phyloP scores from a whole-genome alignment of 2,797 vertebrate genomes.

The Chloroceryle amazona region DNA sequence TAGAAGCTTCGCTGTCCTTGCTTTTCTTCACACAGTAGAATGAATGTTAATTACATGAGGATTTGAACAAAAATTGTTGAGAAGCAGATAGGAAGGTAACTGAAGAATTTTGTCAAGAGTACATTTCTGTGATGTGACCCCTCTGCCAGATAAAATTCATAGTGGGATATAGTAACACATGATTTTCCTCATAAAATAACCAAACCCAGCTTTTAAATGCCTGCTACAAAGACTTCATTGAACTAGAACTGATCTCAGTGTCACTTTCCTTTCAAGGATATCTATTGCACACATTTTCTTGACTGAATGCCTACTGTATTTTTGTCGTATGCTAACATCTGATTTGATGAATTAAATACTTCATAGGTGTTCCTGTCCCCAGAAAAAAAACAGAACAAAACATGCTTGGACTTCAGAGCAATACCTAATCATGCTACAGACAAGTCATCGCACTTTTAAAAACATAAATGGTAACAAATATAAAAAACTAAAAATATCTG shows the following conservation, averaged over 20 bases:
- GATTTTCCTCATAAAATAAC: not conserved
- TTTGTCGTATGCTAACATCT: not conserved
- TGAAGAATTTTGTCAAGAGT: not conserved
- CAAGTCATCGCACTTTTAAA: not conserved
- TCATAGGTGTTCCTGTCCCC: not conserved
- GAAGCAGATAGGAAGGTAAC: not conserved
- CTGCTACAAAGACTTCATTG: not conserved
- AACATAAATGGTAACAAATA: not conserved
- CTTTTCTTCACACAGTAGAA: not conserved
- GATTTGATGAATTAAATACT: not conserved
- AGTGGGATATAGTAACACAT: not conserved
- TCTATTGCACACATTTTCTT: not conserved
- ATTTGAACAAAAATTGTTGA: not conserved
- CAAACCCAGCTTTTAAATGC: not conserved
- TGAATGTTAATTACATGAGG: not conserved
- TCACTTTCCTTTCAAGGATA: not conserved
- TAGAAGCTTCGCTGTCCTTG: not conserved
- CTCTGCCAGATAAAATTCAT: not conserved
- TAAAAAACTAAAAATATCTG: not conserved
- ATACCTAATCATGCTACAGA: not conserved
- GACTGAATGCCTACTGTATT: not conserved
- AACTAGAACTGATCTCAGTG: not conserved
- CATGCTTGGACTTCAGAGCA: not conserved
- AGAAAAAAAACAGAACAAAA: not conserved
- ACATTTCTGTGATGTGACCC: not conserved